Base-by-base conservation (phyloP, 2,797 vertebrate species). In the Peromyscus melanophrys region DNA sequence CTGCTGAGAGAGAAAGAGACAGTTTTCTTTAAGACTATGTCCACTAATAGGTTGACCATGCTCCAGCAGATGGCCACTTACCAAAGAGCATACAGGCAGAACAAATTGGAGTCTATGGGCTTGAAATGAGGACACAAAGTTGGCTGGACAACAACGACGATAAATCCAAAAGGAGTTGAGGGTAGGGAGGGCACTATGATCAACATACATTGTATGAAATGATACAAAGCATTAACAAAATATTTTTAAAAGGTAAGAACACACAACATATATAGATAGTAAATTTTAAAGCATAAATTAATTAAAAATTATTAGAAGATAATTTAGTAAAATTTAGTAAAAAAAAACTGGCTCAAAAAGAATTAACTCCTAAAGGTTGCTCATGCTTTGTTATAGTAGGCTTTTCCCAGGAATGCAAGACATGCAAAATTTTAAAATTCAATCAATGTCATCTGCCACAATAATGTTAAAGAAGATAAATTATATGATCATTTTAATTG, bases 261-360 rank as follows among this genome's bases (percentile, higher is more conserved):
- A 43, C 23, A 61, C 25, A 63, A 63, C 37, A 84, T 34, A 46
- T 34, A 3, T 6, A 77, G 27, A 77, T 14, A 46, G 21, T 75
- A 55, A 14, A 40, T 11, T 46, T 87, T 87, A 57, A 88, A 61
- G 29, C 8, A 40, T 75, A 65, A 10, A 16, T 88, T 52, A 71
- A 52, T 40, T 86, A 40, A 81, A 87, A 71, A 71, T 12, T 19
- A 78, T 27, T 63, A 71, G 13, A 63, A 17, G 5, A 43, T 34
- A 80, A 73, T 55, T 92, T 69, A 84, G 25, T 80, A 34, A 93
- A n/a, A n/a, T n/a, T n/a, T n/a, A n/a, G n/a, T n/a, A n/a, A n/a
- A n/a, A n/a, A n/a, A n/a, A n/a, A 75, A 75, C 37, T 37, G 59
- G 2, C 40, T 80, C 6, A 88, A 49, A 85, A 96, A 46, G 46